A percentile compares a stretch with the other conserved stretches of the same genome.
Evolutionary conservation across 2,113 vertebrate species (phyloP).

Genomic region (Symphodus melops): DNA sequence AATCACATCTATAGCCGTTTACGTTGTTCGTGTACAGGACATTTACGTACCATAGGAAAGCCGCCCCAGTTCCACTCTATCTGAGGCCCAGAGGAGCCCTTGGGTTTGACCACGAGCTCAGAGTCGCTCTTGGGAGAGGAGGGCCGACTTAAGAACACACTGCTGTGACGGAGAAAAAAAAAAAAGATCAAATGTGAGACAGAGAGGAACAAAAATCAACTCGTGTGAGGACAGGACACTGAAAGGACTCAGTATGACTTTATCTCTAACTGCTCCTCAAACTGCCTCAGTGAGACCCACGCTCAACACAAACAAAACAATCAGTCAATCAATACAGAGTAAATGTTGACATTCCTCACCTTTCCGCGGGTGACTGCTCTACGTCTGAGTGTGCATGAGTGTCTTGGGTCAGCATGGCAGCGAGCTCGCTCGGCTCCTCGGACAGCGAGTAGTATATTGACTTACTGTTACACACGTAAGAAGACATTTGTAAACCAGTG

Average conservation of each 20-base stretch:
- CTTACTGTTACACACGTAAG: conserved; percentile 70
- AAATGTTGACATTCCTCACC: conserved; percentile 71
- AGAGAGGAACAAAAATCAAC: neutral
- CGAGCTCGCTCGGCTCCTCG: conserved; percentile 69
- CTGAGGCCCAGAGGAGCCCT: conserved; percentile 81
- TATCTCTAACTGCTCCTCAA: neutral
- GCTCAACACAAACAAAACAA: conserved; percentile 1
- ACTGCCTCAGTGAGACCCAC: no score
- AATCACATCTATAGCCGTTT: neutral
- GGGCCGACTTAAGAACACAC: conserved; percentile 65
- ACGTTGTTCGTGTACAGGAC: neutral
- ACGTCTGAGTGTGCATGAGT: conserved; percentile 85
- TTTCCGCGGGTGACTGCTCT: conserved; percentile 78
- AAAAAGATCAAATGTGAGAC: neutral
- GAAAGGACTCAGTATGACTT: neutral
- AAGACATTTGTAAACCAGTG: neutral
- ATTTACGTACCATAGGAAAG: conserved; percentile 86
- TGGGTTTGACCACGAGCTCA: conserved; percentile 86
- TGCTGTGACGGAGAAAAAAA: conserved; percentile 56
- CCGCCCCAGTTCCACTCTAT: conserved; percentile 95
- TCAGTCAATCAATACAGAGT: accelerated
- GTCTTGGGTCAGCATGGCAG: conserved; percentile 53
- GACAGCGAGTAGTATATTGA: conserved; percentile 82
- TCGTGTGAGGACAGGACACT: neutral
- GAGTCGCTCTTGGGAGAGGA: conserved; percentile 93